Evolutionary conservation across 2,888 invertebrate species (phyloP).

Genomic region (Tigriopus californicus): DNA sequence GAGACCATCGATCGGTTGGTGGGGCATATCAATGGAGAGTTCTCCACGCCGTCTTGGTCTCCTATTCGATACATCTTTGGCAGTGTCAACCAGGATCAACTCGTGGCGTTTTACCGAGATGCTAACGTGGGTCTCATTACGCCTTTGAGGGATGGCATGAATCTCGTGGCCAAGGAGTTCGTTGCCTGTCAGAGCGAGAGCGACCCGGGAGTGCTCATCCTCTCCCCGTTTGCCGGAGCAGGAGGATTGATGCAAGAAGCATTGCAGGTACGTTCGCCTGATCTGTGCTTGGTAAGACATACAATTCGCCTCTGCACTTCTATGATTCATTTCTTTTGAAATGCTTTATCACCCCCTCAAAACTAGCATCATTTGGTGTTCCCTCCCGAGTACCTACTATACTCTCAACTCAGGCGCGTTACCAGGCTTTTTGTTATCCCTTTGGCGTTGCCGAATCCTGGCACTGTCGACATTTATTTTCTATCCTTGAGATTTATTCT

Average conservation of each 20-base stretch:
- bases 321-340: too few species aligned
- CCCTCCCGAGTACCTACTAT: too few species aligned
- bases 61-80: conserved; percentile 77
- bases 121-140: conserved; percentile 71
- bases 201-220: conserved; percentile 60
- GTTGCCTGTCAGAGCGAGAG: conserved; percentile 71
- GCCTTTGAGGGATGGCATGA: conserved; percentile 74
- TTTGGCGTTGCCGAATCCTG: too few species aligned
- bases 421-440: too few species aligned
- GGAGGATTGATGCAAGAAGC: conserved; percentile 84
- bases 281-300: too few species aligned
- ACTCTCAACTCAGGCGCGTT: too few species aligned
- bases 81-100: conserved; percentile 62
- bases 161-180: conserved; percentile 76
- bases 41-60: conserved; percentile 79
- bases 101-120: conserved; percentile 69
- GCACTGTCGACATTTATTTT: too few species aligned
- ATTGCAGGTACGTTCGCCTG: conserved; percentile 37
- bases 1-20: conserved; percentile 78
- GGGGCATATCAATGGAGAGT: conserved; percentile 66
- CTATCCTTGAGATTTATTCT: too few species aligned
- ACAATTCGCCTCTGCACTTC: too few species aligned
- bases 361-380: too few species aligned
- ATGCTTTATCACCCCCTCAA: too few species aligned
- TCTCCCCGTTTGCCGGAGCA: conserved; percentile 78